A percentile compares a stretch with the other conserved stretches of the same genome.
Evolutionary conservation across 2,888 invertebrate species (phyloP).

Genomic region (Pyrochroa serraticornis): DNA sequence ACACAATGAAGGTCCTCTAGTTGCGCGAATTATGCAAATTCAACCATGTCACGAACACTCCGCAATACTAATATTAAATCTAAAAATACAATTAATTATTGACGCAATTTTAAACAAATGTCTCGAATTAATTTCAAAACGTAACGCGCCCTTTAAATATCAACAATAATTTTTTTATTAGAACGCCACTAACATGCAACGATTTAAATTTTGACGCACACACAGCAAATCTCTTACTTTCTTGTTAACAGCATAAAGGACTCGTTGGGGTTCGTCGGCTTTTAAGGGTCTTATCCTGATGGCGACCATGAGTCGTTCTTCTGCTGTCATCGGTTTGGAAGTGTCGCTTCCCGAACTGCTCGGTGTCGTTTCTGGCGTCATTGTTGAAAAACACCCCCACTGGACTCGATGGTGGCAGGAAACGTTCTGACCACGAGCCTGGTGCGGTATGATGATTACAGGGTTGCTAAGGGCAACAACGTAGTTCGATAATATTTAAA

Average conservation of each 20-base stretch:
- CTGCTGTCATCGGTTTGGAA: constrained; percentile 48
- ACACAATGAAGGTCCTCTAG: not conserved
- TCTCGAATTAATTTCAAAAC: not conserved
- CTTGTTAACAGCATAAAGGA: constrained; percentile 77
- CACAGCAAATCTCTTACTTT: constrained; percentile 62
- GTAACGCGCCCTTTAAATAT: not conserved
- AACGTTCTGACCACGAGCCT: constrained; percentile 1
- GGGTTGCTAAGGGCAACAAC: constrained; percentile 27
- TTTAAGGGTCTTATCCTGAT: constrained; percentile 87
- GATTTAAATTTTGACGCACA: too few relatives aligned
- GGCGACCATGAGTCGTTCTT: constrained; percentile 69
- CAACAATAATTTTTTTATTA: too few relatives aligned
- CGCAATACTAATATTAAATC: too few relatives aligned
- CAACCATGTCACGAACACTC: too few relatives aligned
- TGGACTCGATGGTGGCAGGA: not conserved
- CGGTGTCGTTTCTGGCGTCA: constrained; percentile 43
- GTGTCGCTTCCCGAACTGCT: constrained; percentile 57
- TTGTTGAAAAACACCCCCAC: not conserved
- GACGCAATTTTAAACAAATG: constrained; percentile 1
- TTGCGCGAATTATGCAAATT: constrained; percentile 21
- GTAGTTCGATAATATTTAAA: constrained; percentile 34
- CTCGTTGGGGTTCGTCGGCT: constrained; percentile 75
- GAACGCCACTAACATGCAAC: too few relatives aligned
- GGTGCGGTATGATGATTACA: not conserved
- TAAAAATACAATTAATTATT: constrained; percentile 1